Evolutionary conservation across 2,797 vertebrate genomes (phyloP).

Genomic region (Malurus leucopterus): DNA sequence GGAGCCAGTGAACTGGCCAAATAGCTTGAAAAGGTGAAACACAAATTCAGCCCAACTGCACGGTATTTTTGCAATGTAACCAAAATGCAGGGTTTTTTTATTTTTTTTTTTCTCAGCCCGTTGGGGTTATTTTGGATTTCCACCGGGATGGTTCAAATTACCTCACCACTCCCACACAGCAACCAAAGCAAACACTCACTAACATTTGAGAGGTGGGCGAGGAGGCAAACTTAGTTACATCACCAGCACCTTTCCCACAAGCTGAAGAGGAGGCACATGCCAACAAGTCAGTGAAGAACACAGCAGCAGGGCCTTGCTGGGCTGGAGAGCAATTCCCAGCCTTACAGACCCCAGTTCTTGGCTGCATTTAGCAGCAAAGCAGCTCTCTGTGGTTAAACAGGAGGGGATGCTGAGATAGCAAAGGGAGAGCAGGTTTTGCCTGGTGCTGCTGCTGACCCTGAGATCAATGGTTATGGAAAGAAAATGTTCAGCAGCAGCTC

Average conservation of each 20-base stretch:
- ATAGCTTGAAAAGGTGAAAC: neutral
- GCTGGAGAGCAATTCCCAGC: neutral
- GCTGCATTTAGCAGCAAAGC: neutral
- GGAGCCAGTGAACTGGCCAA: neutral
- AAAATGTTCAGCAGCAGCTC: neutral
- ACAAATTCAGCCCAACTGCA: neutral
- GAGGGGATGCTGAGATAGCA: neutral
- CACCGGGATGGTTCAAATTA: constrained; percentile 18
- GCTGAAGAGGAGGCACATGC: constrained; percentile 21
- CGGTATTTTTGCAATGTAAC: neutral
- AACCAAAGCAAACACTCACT: constrained; percentile 29
- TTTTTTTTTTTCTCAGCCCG: neutral
- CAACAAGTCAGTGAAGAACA: neutral
- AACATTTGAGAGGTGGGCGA: constrained; percentile 48
- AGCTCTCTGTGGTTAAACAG: neutral
- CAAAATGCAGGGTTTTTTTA: neutral
- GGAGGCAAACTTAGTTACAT: constrained; percentile 39
- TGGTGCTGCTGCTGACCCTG: neutral
- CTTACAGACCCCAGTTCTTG: neutral
- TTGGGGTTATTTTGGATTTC: constrained; percentile 14
- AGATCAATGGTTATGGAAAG: neutral
- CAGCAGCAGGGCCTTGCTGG: neutral
- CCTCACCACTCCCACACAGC: constrained; percentile 33
- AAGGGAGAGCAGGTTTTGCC: neutral
- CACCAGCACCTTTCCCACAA: constrained; percentile 39